These are phyloP conservation scores for Calyptomena viridis DNA, from an alignment of 2,113 vertebrate genomes.

Conservation along the genomic window DNA sequence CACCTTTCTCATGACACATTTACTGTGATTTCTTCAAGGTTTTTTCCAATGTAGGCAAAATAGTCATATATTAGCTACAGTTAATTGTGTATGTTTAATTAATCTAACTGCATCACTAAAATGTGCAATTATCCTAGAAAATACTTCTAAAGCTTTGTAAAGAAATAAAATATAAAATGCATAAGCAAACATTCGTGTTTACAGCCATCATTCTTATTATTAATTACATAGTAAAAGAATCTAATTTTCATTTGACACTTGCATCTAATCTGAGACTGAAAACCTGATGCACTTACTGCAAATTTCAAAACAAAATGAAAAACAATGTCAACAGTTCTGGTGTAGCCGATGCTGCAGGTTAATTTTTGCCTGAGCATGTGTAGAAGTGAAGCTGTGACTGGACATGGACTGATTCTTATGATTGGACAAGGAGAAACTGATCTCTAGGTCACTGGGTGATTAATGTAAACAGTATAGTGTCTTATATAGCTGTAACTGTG, in stretches of 20 bases:
- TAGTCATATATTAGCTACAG: conserved; percentile 36
- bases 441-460: too few relatives aligned
- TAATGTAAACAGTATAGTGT: too few relatives aligned
- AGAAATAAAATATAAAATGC: background rate
- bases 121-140: conserved; percentile 15
- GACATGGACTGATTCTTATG: too few relatives aligned
- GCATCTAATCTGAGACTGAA: background rate
- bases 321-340: accelerated
- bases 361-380: too few relatives aligned
- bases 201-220: too few relatives aligned
- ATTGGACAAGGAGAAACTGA: too few relatives aligned
- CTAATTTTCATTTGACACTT: background rate
- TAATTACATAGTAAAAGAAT: too few relatives aligned
- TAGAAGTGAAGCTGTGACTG: too few relatives aligned
- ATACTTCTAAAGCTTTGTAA: background rate
- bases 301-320: background rate
- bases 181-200: background rate
- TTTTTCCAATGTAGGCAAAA: background rate
- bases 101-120: conserved; percentile 38
- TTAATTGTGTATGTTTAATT: conserved; percentile 44
- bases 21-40: background rate
- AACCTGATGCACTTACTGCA: background rate
- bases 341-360: too few relatives aligned
- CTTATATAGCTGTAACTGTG: too few relatives aligned
- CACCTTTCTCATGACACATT: background rate